phyloP scores from a whole-genome alignment of 2,888 invertebrate genomes.

The Ophion obscuratus region DNA sequence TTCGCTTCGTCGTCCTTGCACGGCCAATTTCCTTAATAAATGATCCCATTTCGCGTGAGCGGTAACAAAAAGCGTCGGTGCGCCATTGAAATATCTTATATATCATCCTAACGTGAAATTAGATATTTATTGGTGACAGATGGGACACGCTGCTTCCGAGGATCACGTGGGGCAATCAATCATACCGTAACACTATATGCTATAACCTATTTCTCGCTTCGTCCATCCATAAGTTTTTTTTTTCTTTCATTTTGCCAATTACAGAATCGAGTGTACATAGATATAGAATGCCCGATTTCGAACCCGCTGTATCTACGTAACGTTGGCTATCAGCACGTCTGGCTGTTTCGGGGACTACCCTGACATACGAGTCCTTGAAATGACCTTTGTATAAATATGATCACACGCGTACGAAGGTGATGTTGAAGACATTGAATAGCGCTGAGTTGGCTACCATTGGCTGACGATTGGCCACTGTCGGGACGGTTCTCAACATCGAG shows the following conservation, averaged over 20 bases:
- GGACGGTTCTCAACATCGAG: not conserved
- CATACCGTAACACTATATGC: slow-evolving; percentile 79
- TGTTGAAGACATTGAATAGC: not conserved
- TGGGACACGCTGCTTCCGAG: slow-evolving; percentile 81
- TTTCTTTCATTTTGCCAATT: slow-evolving; percentile 45
- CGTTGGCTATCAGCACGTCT: too few species aligned
- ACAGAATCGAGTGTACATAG: slow-evolving; percentile 32
- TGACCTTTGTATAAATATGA: not conserved
- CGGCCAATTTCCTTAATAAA: slow-evolving; percentile 83
- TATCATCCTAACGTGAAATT: slow-evolving; percentile 83
- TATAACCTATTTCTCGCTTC: slow-evolving; percentile 51
- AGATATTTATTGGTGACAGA: slow-evolving; percentile 84
- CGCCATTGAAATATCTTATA: slow-evolving; percentile 82
- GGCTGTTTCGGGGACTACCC: too few species aligned
- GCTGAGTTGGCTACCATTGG: too few species aligned
- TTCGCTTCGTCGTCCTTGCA: slow-evolving; percentile 70
- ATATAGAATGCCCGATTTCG: not conserved
- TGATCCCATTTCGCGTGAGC: slow-evolving; percentile 81
- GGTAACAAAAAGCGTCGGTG: slow-evolving; percentile 72
- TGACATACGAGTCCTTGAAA: not conserved
- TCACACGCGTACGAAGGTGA: not conserved
- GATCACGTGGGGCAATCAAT: slow-evolving; percentile 81
- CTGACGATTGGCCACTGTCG: not conserved
- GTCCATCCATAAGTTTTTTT: slow-evolving; percentile 37
- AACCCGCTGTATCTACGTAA: not conserved